Conservation (phyloP, 2,797 vertebrate genomes). For the Gallinago stenura region DNA sequence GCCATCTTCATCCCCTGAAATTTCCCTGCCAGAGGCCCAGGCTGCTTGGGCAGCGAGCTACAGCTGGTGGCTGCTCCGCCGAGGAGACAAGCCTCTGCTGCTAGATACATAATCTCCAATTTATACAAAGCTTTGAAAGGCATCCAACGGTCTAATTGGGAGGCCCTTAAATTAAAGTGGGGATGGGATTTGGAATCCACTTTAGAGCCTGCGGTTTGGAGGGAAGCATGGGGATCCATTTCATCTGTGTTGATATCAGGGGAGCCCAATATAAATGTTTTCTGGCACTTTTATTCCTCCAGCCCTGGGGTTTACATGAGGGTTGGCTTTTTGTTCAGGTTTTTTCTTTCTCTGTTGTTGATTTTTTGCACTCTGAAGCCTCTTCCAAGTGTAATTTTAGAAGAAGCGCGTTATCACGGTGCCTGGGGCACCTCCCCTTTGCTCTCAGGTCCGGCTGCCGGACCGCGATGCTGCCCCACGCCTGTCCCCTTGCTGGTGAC, state of each 20-base stretch:
- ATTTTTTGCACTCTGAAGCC: not conserved
- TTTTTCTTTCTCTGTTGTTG: not conserved
- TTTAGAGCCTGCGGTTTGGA: conserved; percentile 64
- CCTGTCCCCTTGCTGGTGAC: not conserved
- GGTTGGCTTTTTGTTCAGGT: not conserved
- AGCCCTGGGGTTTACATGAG: conserved; percentile 26
- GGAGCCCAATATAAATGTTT: conserved; percentile 55
- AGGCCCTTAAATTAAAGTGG: conserved; percentile 66
- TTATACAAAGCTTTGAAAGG: conserved; percentile 61
- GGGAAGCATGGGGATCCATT: conserved; percentile 57
- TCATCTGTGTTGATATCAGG: conserved; percentile 57
- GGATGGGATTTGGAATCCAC: conserved; percentile 66
- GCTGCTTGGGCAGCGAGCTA: not conserved
- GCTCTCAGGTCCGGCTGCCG: not conserved
- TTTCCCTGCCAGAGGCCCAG: rapidly evolving
- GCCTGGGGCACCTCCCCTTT: not conserved
- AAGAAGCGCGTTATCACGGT: not conserved
- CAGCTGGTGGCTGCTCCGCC: rapidly evolving
- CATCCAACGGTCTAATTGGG: conserved; percentile 53
- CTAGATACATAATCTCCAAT: conserved; percentile 37
- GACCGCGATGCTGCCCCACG: rapidly evolving
- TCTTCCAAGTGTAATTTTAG: conserved; percentile 10
- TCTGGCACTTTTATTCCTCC: conserved; percentile 41
- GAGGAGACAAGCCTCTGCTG: conserved; percentile 12
- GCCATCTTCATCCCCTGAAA: rapidly evolving